Conservation (phyloP, 2,797 vertebrate genomes). For the Pangasius macronema region DNA sequence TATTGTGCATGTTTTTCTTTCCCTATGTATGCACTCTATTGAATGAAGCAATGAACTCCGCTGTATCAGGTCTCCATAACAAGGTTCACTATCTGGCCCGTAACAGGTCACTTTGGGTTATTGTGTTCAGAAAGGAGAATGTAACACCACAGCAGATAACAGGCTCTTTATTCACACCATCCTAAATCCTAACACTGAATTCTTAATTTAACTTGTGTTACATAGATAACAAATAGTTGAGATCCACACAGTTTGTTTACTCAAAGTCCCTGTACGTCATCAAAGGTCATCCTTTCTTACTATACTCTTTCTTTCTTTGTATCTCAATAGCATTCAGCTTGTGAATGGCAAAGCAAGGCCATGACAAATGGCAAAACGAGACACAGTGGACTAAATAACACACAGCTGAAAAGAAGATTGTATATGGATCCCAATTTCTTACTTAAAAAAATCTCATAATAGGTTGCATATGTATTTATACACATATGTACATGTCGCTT, state of each 20-base stretch:
- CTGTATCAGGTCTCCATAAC: conserved; percentile 29
- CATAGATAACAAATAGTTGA: background rate
- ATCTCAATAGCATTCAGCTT: conserved; percentile 2
- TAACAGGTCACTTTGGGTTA: conserved; percentile 28
- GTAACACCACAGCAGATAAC: conserved; percentile 32
- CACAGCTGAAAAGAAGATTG: background rate
- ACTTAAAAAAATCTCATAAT: background rate
- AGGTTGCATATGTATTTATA: background rate
- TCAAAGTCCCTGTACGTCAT: background rate
- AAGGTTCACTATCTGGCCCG: conserved; percentile 14
- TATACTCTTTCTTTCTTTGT: conserved; percentile 15
- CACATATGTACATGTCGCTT: background rate
- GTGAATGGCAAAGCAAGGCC: background rate
- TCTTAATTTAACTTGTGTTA: conserved; percentile 12
- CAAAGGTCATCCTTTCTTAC: conserved; percentile 13
- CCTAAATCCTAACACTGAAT: background rate
- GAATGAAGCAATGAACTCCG: background rate
- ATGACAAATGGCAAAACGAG: conserved; percentile 3
- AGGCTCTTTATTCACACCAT: conserved; percentile 26
- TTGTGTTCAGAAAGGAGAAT: conserved; percentile 16
- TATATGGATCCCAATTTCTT: background rate
- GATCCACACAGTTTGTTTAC: conserved; percentile 2
- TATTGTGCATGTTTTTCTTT: background rate
- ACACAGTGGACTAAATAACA: background rate
- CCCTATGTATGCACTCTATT: background rate